Conservation (phyloP, 2,113 vertebrate genomes). For the Piprites chloris region DNA sequence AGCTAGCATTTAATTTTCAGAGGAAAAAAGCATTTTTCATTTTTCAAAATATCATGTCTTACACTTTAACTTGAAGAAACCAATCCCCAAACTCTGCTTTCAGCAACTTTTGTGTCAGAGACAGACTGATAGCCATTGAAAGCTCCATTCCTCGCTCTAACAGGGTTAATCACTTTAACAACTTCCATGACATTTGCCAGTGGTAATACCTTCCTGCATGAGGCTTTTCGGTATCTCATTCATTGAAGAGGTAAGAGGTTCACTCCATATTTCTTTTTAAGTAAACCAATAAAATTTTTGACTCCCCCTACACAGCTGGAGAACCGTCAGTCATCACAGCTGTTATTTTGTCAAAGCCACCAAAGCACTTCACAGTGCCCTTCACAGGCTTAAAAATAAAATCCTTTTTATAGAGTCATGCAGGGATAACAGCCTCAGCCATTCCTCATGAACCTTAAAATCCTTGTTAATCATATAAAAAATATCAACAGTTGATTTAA, state of each 20-base stretch:
- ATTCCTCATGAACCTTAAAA: constrained; percentile 69
- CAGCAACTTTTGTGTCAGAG: constrained; percentile 37
- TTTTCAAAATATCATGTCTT: not conserved
- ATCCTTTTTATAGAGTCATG: constrained; percentile 36
- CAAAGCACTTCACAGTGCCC: constrained; percentile 59
- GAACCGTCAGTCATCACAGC: constrained; percentile 58
- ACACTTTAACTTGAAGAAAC: not conserved
- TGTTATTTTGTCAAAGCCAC: constrained; percentile 68
- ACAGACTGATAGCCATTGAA: not conserved
- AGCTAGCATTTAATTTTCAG: constrained; percentile 17
- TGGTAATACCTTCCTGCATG: not conserved
- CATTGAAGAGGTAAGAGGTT: constrained; percentile 51
- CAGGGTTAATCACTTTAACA: constrained; percentile 66
- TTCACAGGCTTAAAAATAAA: constrained; percentile 72
- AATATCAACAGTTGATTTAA: constrained; percentile 24
- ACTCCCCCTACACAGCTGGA: constrained; percentile 17
- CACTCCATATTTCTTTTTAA: constrained; percentile 65
- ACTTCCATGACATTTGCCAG: constrained; percentile 52
- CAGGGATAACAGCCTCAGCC: constrained; percentile 9
- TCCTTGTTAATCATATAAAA: constrained; percentile 70
- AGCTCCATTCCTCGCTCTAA: not conserved
- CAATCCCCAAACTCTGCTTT: not conserved
- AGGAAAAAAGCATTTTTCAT: not conserved
- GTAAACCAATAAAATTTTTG: constrained; percentile 63
- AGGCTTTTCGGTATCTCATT: constrained; percentile 40